phyloP scores from a whole-genome alignment of 1,140 invertebrate species.

The Colletes latitarsis region DNA sequence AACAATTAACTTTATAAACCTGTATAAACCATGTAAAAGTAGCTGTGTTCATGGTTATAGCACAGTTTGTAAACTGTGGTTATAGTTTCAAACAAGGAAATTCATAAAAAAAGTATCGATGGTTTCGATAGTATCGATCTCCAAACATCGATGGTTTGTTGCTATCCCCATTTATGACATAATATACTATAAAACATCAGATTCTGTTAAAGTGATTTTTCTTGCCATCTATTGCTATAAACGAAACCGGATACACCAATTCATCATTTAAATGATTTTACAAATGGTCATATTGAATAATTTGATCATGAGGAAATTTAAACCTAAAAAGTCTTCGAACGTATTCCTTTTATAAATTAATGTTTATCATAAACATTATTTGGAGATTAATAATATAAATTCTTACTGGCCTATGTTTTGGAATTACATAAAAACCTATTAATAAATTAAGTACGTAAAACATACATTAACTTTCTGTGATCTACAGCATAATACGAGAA shows the following conservation, averaged over 20 bases:
- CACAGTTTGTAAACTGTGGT: too few relatives aligned
- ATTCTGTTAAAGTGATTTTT: not conserved
- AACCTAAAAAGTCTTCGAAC: not conserved
- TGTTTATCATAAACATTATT: not conserved
- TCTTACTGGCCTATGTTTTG: not conserved
- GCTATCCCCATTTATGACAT: too few relatives aligned
- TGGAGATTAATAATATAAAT: not conserved
- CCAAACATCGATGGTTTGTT: too few relatives aligned
- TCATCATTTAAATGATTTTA: not conserved
- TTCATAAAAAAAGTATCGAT: too few relatives aligned
- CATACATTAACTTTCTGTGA: conserved; percentile 1
- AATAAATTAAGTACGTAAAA: conserved; percentile 13
- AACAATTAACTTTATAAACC: too few relatives aligned
- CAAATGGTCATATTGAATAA: not conserved
- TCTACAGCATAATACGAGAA: too few relatives aligned
- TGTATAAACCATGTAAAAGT: too few relatives aligned
- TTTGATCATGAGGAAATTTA: not conserved
- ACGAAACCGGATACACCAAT: not conserved
- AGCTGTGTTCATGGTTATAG: too few relatives aligned
- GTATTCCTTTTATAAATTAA: not conserved
- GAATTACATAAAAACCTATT: conserved; percentile 7
- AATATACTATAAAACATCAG: too few relatives aligned
- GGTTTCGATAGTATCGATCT: too few relatives aligned
- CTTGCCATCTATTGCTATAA: not conserved
- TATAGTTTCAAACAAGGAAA: too few relatives aligned